These are phyloP conservation scores for Atethmia centrago DNA, from an alignment of 2,888 invertebrate genomes.

Conservation along the genomic window DNA sequence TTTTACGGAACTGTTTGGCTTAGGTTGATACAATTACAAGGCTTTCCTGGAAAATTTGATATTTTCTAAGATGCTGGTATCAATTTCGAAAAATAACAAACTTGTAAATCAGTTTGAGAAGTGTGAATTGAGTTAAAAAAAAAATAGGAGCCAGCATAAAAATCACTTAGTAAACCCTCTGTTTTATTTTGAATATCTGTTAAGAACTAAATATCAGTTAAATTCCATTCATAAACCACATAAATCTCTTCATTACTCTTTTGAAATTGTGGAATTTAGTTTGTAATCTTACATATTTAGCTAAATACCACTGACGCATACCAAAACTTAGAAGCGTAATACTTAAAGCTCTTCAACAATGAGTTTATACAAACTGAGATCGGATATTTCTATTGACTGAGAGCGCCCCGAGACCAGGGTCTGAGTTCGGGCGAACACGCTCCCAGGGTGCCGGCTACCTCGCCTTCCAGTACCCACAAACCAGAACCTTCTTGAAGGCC, in stretches of 20 bases:
- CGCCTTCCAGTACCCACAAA: conserved; percentile 93
- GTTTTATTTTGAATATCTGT: conserved; percentile 6
- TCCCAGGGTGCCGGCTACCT: conserved; percentile 90
- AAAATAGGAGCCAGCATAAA: not conserved
- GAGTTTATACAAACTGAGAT: conserved; percentile 85
- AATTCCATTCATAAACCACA: conserved; percentile 15
- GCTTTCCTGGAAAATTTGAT: not conserved
- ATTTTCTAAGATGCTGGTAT: not conserved
- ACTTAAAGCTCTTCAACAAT: conserved; percentile 78
- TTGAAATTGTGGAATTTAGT: conserved; percentile 8
- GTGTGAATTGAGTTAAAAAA: not conserved
- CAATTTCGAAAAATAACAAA: not conserved
- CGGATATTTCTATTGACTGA: conserved; percentile 86
- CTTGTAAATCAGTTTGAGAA: not conserved
- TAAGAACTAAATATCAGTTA: too few relatives aligned
- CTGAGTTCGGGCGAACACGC: conserved; percentile 87
- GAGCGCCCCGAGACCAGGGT: conserved; percentile 87
- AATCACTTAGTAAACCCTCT: conserved; percentile 8
- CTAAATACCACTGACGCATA: conserved; percentile 61
- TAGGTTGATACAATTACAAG: not conserved
- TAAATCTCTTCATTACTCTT: conserved; percentile 2
- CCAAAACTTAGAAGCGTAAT: conserved; percentile 73
- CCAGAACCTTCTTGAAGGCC: conserved; percentile 96
- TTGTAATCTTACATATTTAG: conserved; percentile 29
- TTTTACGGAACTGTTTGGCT: conserved; percentile 7